phyloP scores from a whole-genome alignment of 2,113 vertebrate species.

The Burhinus bistriatus region DNA sequence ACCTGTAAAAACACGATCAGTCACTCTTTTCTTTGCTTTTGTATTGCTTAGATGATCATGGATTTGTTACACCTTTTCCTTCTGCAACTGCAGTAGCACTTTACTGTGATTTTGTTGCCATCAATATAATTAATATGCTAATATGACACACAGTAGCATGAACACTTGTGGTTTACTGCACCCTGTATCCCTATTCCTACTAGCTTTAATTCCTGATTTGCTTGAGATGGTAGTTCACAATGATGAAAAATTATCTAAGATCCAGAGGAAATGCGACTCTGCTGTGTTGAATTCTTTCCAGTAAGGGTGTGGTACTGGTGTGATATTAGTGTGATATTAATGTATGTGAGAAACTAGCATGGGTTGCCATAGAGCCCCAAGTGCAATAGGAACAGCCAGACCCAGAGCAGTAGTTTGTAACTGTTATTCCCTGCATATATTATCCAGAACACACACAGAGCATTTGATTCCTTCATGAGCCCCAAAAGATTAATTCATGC shows the following conservation, averaged over 20 bases:
- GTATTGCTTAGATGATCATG: not conserved
- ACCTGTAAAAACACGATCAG: not conserved
- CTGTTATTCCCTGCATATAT: not conserved
- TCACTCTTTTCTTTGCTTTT: not conserved
- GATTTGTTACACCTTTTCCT: not conserved
- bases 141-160: not conserved
- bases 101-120: not conserved
- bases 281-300: not conserved
- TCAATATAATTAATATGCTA: not conserved
- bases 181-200: not conserved
- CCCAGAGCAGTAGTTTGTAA: not conserved
- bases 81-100: not conserved
- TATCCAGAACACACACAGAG: not conserved
- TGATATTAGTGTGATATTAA: not conserved
- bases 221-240: not conserved
- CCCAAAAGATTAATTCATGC: not conserved
- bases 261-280: not conserved
- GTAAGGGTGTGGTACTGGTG: not conserved
- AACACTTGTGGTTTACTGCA: not conserved
- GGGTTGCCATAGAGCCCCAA: not conserved
- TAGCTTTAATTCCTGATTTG: not conserved
- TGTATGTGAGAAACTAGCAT: not conserved
- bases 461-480: not conserved
- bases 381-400: not conserved
- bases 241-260: not conserved